phyloP scores from a whole-genome alignment of 1,140 invertebrate species.

The Tachypleus tridentatus region DNA sequence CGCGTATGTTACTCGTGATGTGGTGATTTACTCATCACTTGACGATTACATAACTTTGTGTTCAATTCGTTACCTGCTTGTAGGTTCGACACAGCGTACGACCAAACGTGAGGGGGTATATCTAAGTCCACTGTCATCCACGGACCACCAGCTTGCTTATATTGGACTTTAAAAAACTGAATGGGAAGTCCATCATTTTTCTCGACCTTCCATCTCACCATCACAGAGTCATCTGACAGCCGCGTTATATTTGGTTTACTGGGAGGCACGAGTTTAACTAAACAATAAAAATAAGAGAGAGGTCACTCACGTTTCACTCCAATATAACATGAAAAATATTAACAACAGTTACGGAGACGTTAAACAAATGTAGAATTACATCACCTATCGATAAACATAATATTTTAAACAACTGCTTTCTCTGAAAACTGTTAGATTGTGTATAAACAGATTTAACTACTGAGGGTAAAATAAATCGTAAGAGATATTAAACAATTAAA shows the following conservation, averaged over 20 bases:
- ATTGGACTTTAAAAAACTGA: constrained; percentile 82
- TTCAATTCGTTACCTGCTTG: constrained; percentile 41
- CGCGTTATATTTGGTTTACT: constrained; percentile 69
- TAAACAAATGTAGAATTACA: too few species aligned
- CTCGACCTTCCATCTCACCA: constrained; percentile 77
- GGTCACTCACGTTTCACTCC: too few species aligned
- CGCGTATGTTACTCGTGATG: too few species aligned
- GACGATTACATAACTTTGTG: too few species aligned
- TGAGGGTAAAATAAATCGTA: too few species aligned
- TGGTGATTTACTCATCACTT: too few species aligned
- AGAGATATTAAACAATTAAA: too few species aligned
- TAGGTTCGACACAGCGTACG: constrained; percentile 63
- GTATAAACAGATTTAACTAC: too few species aligned
- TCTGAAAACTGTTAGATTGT: too few species aligned
- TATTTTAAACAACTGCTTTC: too few species aligned
- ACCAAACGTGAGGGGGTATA: constrained; percentile 55
- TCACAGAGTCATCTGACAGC: constrained; percentile 75
- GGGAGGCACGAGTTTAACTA: constrained; percentile 64
- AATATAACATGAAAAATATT: constrained; percentile 18
- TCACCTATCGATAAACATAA: too few species aligned
- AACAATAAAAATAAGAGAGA: constrained; percentile 7
- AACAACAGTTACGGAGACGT: too few species aligned
- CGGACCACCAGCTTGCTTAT: constrained; percentile 46
- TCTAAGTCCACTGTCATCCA: constrained; percentile 75
- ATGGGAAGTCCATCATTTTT: constrained; percentile 63